phyloP scores from a whole-genome alignment of 2,888 invertebrate genomes.

The Cordilura impudica region DNA sequence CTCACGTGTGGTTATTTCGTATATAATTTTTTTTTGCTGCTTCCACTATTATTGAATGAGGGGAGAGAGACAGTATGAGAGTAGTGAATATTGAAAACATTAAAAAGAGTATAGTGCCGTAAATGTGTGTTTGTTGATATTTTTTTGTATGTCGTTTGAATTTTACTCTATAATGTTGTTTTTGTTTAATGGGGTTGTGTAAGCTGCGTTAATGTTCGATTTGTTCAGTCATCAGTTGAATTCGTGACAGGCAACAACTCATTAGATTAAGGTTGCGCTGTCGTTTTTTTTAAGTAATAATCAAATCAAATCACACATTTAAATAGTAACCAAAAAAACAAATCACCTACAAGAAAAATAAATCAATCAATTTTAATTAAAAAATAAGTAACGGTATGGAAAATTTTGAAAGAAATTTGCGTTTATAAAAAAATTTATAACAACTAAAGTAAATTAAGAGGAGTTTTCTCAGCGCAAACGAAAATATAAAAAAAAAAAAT shows the following conservation, averaged over 20 bases:
- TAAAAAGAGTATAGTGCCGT: constrained; percentile 41
- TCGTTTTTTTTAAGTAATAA: constrained; percentile 64
- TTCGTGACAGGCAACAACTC: constrained; percentile 78
- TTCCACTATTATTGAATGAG: constrained; percentile 51
- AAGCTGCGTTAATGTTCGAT: constrained; percentile 76
- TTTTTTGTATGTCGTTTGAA: constrained; percentile 40
- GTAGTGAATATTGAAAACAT: constrained; percentile 43
- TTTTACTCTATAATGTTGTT: constrained; percentile 59
- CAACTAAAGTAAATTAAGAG: neutral
- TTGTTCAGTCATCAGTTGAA: constrained; percentile 78
- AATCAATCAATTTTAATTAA: constrained; percentile 48
- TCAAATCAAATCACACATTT: constrained; percentile 47
- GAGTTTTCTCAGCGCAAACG: constrained; percentile 1
- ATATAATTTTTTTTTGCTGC: constrained; percentile 9
- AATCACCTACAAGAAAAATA: constrained; percentile 26
- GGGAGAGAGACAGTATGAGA: constrained; percentile 43
- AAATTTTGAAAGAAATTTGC: neutral
- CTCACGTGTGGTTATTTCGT: constrained; percentile 54
- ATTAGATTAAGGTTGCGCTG: constrained; percentile 72
- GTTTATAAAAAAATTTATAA: neutral
- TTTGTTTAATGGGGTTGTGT: constrained; percentile 73
- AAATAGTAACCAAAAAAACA: neutral
- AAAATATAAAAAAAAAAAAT: constrained; percentile 16
- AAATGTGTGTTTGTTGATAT: constrained; percentile 27
- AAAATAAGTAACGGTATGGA: constrained; percentile 29